Evolutionary conservation across 2,888 invertebrate species (phyloP), one percentile per base, ranked within the genome.

Genomic region (Ennomos erosarius): DNA sequence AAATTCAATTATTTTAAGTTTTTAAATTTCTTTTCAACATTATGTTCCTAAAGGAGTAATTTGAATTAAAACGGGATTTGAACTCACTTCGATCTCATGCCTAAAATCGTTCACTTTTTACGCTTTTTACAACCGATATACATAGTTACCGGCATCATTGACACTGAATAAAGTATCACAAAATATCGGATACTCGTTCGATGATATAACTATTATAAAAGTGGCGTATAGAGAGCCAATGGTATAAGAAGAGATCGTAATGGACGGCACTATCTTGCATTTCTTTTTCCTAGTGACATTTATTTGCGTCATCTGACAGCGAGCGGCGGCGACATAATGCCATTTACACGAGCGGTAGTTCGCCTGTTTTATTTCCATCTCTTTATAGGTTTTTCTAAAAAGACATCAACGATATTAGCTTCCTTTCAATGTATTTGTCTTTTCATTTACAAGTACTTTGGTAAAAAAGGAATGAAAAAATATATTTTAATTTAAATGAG

Each of bases 261-360:
- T 55, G 11, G 10, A 44, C 42, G 11, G 11, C 37, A 51, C 37
- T 46, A 36, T 44, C 34, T 54, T 59, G 47, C 48, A 53, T 55
- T 55, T 58, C 40, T 36, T 39, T 58, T 51, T 9, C 16, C 43
- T 49, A 55, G 52, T 62, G 62, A 64, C 64, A 55, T 58, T 63
- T 61, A 68, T 66, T 66, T 55, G 62, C 49, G 61, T 55, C 59
- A 68, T 55, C 61, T 55, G 60, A 57, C 62, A 62, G 59, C 35
- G 42, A 60, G 11, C 48, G 44, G 36, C 48, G 54, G 49, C 37
- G 56, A 60, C 51, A 52, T 58, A 59, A 64, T 62, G 26, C 56
- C 59, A 64, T 68, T 65, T 62, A 45, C 42, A 40, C 38, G 34
- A 58, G 52, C 37, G 46, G 37, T 11, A 53, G 49, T 46, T 55